phyloP scores from a whole-genome alignment of 2,113 vertebrate genomes.

The Chrysochloris asiatica region DNA sequence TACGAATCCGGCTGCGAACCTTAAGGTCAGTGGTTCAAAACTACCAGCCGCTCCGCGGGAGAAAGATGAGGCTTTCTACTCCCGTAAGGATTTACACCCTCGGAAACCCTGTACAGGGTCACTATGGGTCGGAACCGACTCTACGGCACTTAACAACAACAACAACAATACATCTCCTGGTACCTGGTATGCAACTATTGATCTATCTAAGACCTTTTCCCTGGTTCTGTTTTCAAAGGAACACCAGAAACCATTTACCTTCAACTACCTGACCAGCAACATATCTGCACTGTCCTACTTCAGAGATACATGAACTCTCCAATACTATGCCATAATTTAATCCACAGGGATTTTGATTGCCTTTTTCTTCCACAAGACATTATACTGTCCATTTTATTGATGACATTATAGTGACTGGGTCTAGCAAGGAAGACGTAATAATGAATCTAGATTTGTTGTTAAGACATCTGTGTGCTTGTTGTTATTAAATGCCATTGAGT shows the following conservation, averaged over 20 bases:
- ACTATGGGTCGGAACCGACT: too few relatives aligned
- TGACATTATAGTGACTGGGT: neutral
- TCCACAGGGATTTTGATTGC: neutral
- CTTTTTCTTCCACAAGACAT: neutral
- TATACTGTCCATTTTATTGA: neutral
- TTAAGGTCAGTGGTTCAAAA: too few relatives aligned
- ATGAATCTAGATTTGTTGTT: neutral
- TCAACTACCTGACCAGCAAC: neutral
- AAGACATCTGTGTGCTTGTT: neutral
- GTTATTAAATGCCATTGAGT: too few relatives aligned
- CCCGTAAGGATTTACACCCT: too few relatives aligned
- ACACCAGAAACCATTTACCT: neutral
- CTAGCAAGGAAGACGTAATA: neutral
- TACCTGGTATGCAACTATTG: neutral
- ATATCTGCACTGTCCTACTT: neutral
- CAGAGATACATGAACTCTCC: neutral
- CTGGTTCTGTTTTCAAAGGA: neutral
- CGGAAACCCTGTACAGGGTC: too few relatives aligned
- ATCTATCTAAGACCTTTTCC: neutral
- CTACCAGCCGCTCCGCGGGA: too few relatives aligned
- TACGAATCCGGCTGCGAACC: too few relatives aligned
- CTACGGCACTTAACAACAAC: too few relatives aligned
- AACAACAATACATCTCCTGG: neutral
- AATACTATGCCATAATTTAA: neutral
- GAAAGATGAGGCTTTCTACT: too few relatives aligned